Evolutionary conservation across 2,797 vertebrate species (phyloP), one percentile per base, ranked within the genome.

Genomic region (Strix occidentalis): DNA sequence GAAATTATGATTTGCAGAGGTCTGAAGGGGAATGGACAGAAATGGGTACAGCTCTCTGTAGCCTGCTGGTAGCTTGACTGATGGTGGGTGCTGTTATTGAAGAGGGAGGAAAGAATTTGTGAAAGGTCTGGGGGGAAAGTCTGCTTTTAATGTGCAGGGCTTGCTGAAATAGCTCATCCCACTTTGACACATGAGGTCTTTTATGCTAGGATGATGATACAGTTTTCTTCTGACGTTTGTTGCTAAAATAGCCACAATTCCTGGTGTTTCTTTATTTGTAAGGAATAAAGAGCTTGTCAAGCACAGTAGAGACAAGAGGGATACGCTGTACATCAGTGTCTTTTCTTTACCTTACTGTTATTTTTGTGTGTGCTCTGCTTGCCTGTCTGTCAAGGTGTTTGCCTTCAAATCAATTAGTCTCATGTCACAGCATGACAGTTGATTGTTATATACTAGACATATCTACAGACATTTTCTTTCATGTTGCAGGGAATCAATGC

Each of bases 371-470:
- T 85, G 25, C 35, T 92, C 57, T 87, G 69, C 75, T 5, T 6
- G 79, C 53, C 68, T 88, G 37, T 74, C 68, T 83, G 79, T 91
- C 72, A 84, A 84, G 96, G 89, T 96, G 94, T 86, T 94, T 95
- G 53, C 46, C 72, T 95, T 94, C 50, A 81, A 41, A 81, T 93
- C 81, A 76, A 2, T 92, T 94, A 78, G 24, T 65, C 58, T 84
- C 61, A 65, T 46, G 37, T 91, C 58, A 66, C 4, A 3, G 43
- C 70, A 48, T 83, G 85, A 82, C 72, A 75, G 64, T 79, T 15
- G 2, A 76, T 89, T 91, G 53, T 85, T 94, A 53, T 76, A 66
- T 77, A 70, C 41, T 72, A 82, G 56, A 35, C 71, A 79, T 89
- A 84, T 93, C 86, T 87, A 77, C 58, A 90, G 74, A 51, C 54